Base-by-base conservation (phyloP, 2,113 vertebrate species). In the Danionella cerebrum region DNA sequence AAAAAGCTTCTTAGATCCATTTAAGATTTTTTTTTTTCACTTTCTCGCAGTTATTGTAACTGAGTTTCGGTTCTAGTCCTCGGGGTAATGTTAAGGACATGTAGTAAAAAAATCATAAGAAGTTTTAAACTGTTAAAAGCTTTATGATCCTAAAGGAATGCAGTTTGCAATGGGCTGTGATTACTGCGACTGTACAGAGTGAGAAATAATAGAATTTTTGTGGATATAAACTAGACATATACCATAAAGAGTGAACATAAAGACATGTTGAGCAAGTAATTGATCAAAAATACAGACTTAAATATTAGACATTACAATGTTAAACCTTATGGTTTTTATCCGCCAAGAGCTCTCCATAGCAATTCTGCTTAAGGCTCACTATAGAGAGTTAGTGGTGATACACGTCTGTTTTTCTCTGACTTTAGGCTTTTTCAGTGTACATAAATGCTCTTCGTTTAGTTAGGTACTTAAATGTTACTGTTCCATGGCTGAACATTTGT, bases 1-100 rank as follows among this genome's bases (percentile, higher is more conserved):
- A 83, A 82, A 72, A 71, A 81, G 72, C 65, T 78, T 59, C 78
- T 78, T 71, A 77, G 77, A 78, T 76, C 78, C 71, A 78, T 76
- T 67, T 50, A 29, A 50, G 77, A 65, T 64, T 76, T 9, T 47
- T n/a, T n/a, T n/a, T n/a, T n/a, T n/a, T n/a, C n/a, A n/a, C 22
- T 62, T 50, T 63, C 41, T 35, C 19, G 41, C 41, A 70, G 38
- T 45, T 27, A 42, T 66, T n/a, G n/a, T n/a, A n/a, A n/a, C 25
- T 22, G 44, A 70, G 70, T 64, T 73, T 51, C 25, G 48, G 68
- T 76, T 77, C 72, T 35, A 64, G 73, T 70, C 79, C 76, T 75
- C 2, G 52, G 69, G 78, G 76, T 25, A 38, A 19, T 51, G 59
- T 41, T 72, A 75, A 75, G 45, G 31, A 67, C 55, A 67, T 33